Evolutionary conservation across 2,113 vertebrate genomes (phyloP), one percentile per base, ranked within the genome.

Genomic region (Tricholaema leucomelas): DNA sequence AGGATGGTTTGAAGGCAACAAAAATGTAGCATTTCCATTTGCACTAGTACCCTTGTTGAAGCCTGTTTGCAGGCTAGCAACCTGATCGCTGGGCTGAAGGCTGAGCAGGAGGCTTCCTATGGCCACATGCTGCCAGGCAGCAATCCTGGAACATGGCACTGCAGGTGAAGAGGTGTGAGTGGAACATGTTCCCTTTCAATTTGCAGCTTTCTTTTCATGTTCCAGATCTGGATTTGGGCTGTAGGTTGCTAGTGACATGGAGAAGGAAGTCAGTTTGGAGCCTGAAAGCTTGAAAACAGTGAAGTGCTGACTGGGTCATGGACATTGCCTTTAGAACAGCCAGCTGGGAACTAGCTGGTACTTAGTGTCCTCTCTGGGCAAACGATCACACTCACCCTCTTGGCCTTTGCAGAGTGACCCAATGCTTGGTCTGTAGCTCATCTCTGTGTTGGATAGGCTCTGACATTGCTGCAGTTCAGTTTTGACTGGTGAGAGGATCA

Each of bases 361-460:
- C 91, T 92, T 65, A 0, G 1, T 90, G 88, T 93, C 86, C 92
- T 88, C 72, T n/a, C 81, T 80, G 60, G 74, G 54, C 74, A 95
- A 95, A 85, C 1, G 8, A 66, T 63, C 48, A 15, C 0, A 1
- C 33, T 90, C 21, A 0, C 42, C 55, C 36, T 66, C 31, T 24
- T n/a, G 40, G n/a, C 88, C 44, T 25, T 12, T 72, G 54, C 7
- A 0, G 24, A 16, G 30, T 81, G 80, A 55, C 65, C 69, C 90
- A 65, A 18, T 73, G 73, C 40, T 44, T 69, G 44, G 8, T 42
- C 73, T 46, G 36, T 52, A 63, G 50, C 44, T n/a, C 64, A 13
- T 2, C 36, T 69, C 77, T 60, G 33, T 2, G 0, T 25, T 38
- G 55, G 20, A 33, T 31, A 70, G 71, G 31, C 56, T 90, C 55